Conservation (phyloP, 23 tunicate genomes). For the Ascidia mentula region DNA sequence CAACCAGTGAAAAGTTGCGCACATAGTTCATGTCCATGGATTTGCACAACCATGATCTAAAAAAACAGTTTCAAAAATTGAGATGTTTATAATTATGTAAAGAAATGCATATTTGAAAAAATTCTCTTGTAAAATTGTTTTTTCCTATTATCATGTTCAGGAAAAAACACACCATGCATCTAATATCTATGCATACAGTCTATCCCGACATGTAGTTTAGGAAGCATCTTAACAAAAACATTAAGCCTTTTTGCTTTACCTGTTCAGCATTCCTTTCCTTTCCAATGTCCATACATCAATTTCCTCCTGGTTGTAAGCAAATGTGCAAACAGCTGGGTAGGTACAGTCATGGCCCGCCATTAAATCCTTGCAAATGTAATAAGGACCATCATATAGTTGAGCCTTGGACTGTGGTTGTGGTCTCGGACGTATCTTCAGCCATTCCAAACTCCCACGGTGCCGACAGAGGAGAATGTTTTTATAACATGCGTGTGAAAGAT, state of each 20-base stretch:
- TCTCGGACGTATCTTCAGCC: conserved; percentile 85
- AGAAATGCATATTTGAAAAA: not conserved
- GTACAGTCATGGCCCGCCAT: conserved; percentile 92
- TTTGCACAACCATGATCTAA: conserved; percentile 79
- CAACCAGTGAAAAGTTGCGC: conserved; percentile 70
- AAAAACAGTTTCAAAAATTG: not conserved
- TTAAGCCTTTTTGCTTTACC: no score
- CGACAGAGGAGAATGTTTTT: conserved; percentile 80
- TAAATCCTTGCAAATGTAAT: conserved; percentile 89
- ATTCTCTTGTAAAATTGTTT: not conserved
- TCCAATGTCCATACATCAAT: conserved; percentile 95
- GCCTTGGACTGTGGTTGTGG: conserved; percentile 96
- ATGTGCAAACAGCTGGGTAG: conserved; percentile 91
- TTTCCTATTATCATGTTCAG: no score
- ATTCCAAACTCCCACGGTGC: conserved; percentile 64
- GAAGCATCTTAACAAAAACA: no score
- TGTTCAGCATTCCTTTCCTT: conserved; percentile 85
- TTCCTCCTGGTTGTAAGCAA: conserved; percentile 95
- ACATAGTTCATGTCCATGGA: conserved; percentile 83
- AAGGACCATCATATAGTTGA: conserved; percentile 88
- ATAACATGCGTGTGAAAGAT: conserved; percentile 57
- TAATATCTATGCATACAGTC: no score
- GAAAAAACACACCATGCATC: no score
- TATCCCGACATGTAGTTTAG: no score
- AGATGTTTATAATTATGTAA: no score